Evolutionary conservation across 2,888 invertebrate species (phyloP), one percentile per base, ranked within the genome.

Genomic region (Acronicta alni): DNA sequence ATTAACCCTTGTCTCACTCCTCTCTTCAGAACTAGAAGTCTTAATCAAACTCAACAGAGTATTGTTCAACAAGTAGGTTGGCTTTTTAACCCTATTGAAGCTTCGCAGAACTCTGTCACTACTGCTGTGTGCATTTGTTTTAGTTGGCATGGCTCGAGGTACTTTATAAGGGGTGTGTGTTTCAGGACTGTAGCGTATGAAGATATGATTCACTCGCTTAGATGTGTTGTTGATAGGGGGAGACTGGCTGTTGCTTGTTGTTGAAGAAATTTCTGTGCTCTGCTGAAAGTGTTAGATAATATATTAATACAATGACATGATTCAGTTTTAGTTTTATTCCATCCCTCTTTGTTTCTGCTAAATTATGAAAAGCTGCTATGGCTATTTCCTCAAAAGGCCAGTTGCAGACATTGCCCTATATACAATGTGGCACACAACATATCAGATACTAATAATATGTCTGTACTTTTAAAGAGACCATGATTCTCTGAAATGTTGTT

Each of bases 141-240:
- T 43, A 57, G 4, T 52, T 44, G 10, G 54, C 60, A 20, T 20
- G 47, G 18, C n/a, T 23, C 44, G 12, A 14, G 63, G 49, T 39
- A 46, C 60, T 51, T 72, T 63, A 12, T 61, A 17, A 23, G 73
- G 74, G n/a, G 60, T 60, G 3, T 68, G 48, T 26, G 43, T 14
- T 9, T 84, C 79, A 0, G 85, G 82, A 15, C 77, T 83, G 62
- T 77, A 79, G 7, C 67, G 73, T 30, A 79, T 47, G 0, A 75
- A 41, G 4, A 77, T 54, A 3, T 75, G 72, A 1, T 75, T 60
- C 0, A 72, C 39, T 0, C 81, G 79, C 54, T 82, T 87, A 0
- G 90, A 90, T 7, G 89, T 90, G 6, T 48, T 44, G 0, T 72
- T 64, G 6, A 89, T 87, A 0, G 89, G 85, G 2, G 89, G 90